Conservation (phyloP, 2,888 invertebrate genomes). For the Polylopha cassiicola region DNA sequence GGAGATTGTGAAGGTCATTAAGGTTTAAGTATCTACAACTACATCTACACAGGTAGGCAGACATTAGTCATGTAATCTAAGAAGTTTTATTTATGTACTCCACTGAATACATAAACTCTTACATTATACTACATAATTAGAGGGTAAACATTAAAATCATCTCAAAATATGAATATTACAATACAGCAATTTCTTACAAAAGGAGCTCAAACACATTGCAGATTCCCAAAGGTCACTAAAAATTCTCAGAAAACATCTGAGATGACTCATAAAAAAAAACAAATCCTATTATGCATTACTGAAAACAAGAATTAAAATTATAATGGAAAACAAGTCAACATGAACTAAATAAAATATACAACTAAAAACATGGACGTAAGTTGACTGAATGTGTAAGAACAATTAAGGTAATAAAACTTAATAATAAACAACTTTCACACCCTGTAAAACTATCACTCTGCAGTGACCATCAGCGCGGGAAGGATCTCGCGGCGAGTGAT, state of each 20-base stretch:
- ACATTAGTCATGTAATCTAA: slow-evolving; percentile 5
- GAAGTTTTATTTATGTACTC: slow-evolving; percentile 9
- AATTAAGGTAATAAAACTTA: slow-evolving; percentile 52
- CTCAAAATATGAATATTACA: slow-evolving; percentile 9
- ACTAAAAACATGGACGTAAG: slow-evolving; percentile 74
- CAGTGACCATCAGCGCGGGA: slow-evolving; percentile 14
- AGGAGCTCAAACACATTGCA: slow-evolving; percentile 63
- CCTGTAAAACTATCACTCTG: slow-evolving; percentile 64
- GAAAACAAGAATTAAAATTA: slow-evolving; percentile 68
- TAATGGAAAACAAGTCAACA: slow-evolving; percentile 70
- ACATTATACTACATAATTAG: slow-evolving; percentile 7
- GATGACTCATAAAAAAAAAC: slow-evolving; percentile 58
- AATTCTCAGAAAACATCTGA: slow-evolving; percentile 43
- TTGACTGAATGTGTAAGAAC: slow-evolving; percentile 67
- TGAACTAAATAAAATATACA: slow-evolving; percentile 70
- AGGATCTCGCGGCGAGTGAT: not conserved
- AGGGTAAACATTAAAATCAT: slow-evolving; percentile 13
- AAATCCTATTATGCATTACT: slow-evolving; percentile 65
- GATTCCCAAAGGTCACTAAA: slow-evolving; percentile 65
- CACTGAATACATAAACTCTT: slow-evolving; percentile 4
- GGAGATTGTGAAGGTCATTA: slow-evolving; percentile 55
- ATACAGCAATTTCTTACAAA: slow-evolving; percentile 15
- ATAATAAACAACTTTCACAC: slow-evolving; percentile 60
- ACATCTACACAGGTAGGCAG: slow-evolving; percentile 16
- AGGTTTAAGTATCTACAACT: slow-evolving; percentile 37